These are phyloP conservation scores for Acronicta aceris DNA, from an alignment of 2,888 invertebrate species.

Conservation along the genomic window DNA sequence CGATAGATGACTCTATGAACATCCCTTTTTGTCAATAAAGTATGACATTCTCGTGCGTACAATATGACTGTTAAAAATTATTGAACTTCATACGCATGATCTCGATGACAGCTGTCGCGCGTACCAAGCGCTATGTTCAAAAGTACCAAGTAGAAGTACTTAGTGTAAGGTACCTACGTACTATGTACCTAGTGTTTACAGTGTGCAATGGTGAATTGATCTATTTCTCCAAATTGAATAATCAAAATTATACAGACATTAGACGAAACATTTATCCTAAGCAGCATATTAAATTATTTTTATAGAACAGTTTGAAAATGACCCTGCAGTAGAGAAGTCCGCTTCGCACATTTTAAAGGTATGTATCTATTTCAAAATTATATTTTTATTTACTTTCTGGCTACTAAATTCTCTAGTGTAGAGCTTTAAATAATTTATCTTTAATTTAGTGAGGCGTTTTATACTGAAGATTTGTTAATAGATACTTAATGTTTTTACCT, in stretches of 20 bases:
- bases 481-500: conserved; percentile 4
- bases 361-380: conserved; percentile 32
- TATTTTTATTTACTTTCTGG: neutral
- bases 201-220: conserved; percentile 6
- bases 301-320: conserved; percentile 32
- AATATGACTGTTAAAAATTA: too few species aligned
- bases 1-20: too few species aligned
- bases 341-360: conserved; percentile 31
- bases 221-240: conserved; percentile 32
- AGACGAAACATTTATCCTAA: conserved; percentile 16
- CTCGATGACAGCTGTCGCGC: too few species aligned
- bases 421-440: conserved; percentile 1
- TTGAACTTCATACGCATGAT: too few species aligned
- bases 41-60: too few species aligned
- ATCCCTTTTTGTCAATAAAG: too few species aligned
- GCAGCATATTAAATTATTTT: conserved; percentile 12
- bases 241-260: too few species aligned
- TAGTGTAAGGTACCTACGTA: too few species aligned
- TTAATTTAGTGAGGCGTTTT: conserved; percentile 1
- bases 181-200: too few species aligned
- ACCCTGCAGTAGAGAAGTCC: conserved; percentile 25
- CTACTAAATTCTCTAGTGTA: neutral
- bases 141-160: conserved; percentile 43
- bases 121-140: conserved; percentile 16
- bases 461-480: neutral